Evolutionary conservation across 2,797 vertebrate species (phyloP), one percentile per base, ranked within the genome.

Genomic region (Schizothorax lantsangensis): DNA sequence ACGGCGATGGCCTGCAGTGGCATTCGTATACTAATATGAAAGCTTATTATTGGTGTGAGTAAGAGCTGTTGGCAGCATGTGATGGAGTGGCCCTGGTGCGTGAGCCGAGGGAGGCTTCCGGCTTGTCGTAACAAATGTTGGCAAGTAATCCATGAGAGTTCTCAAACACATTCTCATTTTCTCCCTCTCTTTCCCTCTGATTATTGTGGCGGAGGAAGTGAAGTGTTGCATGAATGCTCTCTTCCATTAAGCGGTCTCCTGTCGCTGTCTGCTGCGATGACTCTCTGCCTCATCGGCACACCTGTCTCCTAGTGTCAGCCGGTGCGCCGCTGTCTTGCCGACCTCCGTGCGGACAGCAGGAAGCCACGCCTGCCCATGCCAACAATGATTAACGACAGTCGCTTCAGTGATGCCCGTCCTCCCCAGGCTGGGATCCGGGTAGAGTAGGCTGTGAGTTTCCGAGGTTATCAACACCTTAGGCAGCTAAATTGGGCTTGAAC

Each of bases 251-350:
- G 54, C 40, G 52, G 62, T 78, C 81, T 83, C 86, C 81, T 69
- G 86, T 47, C 30, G 47, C 43, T 69, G 81, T 73, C 81, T 59
- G 81, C 38, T 30, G 36, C 17, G 21, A 81, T 73, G 69, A 73
- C 52, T 74, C 57, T 72, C 33, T 19, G 68, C 64, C 78, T 78
- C 85, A 52, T 68, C 23, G 8, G 23, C 5, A 45, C 85, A 81
- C 62, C 86, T 87, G 79, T 87, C 86, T 87, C 62, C 71, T 66
- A 7, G 79, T 23, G 85, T 86, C 84, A 80, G 77, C 84, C 54
- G 77, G 66, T 59, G 84, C 15, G 12, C 52, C 21, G 52, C 17
- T 84, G 21, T 47, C 40, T 73, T 68, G 1, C 77, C 10, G 21
- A 73, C 66, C 84, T 80, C 69, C 14, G 21, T 47, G 40, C 4